Evolutionary conservation across 30 jellyfish, hydroid and myxozoan genomes (phyloP), one percentile per base, ranked within the genome.

Genomic region (Clytia hemisphaerica): DNA sequence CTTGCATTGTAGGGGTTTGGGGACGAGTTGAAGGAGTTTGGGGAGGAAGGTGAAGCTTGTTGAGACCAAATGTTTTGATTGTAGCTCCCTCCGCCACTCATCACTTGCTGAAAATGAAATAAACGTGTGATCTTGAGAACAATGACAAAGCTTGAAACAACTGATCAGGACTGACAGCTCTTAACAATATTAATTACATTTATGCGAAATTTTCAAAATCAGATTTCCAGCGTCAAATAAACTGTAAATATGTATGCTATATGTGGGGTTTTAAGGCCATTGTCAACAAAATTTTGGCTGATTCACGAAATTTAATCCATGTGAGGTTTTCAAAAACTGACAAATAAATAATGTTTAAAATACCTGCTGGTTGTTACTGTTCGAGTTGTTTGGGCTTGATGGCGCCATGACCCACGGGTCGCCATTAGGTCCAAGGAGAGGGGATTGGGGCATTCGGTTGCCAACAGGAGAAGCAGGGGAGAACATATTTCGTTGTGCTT

Each of bases 331-430:
- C n/a, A n/a, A n/a, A n/a, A n/a, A n/a, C n/a, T n/a, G n/a, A n/a
- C n/a, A n/a, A 48, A 4, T 16, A 19, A 2, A 14, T 4, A 70
- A 25, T 33, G 18, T 27, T 21, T 35, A 0, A 35, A 66, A 21
- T 37, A 80, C 94, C 87, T 71, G 94, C 51, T 63, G 79, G 72
- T 59, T 46, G 34, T 31, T n/a, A 21, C 44, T 75, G 42, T 50
- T 82, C 46, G 87, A 62, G 32, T 53, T 73, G 29, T 61, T 83
- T 4, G 54, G 71, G 61, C 72, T 36, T 53, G 68, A 59, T 78
- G 80, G 92, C 36, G 92, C 93, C 30, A 61, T 45, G 2, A 88
- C 84, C 98, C 98, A 89, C 4, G 94, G 95, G 32, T 89, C 98
- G n/a, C 88, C 95, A 47, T 69, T 78, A 7, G 94, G 95, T 61